Evolutionary conservation across 2,888 invertebrate species (phyloP).

Genomic region (Tetragonula carbonaria): DNA sequence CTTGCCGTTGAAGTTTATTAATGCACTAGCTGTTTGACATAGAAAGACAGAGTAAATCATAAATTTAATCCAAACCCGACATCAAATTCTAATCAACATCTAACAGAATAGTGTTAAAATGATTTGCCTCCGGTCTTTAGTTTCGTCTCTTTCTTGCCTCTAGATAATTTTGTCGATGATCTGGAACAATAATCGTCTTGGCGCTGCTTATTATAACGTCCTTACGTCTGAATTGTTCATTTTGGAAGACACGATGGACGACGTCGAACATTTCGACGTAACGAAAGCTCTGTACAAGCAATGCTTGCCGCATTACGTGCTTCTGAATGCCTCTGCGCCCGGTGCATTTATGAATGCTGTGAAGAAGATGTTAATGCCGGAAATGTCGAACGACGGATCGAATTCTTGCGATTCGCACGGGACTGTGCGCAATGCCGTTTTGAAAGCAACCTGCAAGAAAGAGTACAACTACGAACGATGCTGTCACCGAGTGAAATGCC

Average conservation of each 20-base stretch:
- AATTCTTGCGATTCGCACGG: conserved; percentile 62
- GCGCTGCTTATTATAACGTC: conserved; percentile 90
- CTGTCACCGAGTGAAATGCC: conserved; percentile 85
- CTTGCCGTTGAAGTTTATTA: no score
- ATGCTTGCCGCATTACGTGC: conserved; percentile 86
- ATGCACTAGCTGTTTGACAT: no score
- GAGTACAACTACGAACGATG: conserved; percentile 87
- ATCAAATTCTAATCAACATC: no score
- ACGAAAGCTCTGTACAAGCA: conserved; percentile 87
- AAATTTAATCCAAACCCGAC: no score
- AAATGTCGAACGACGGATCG: conserved; percentile 58
- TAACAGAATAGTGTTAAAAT: no score
- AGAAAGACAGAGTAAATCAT: no score
- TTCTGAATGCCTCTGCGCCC: conserved; percentile 86
- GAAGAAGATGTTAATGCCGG: conserved; percentile 82
- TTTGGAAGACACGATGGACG: conserved; percentile 89
- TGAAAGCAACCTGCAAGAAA: conserved; percentile 86
- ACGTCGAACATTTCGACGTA: conserved; percentile 87
- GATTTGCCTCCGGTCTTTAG: no score
- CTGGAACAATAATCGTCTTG: conserved; percentile 88
- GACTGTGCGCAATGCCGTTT: conserved; percentile 58
- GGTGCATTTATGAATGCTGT: conserved; percentile 85
- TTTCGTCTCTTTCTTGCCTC: background rate
- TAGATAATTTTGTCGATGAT: conserved; percentile 88
- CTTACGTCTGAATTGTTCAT: conserved; percentile 88